Conservation (phyloP, 92 coral and sea anemone genomes). For the Bergia puertoricense region DNA sequence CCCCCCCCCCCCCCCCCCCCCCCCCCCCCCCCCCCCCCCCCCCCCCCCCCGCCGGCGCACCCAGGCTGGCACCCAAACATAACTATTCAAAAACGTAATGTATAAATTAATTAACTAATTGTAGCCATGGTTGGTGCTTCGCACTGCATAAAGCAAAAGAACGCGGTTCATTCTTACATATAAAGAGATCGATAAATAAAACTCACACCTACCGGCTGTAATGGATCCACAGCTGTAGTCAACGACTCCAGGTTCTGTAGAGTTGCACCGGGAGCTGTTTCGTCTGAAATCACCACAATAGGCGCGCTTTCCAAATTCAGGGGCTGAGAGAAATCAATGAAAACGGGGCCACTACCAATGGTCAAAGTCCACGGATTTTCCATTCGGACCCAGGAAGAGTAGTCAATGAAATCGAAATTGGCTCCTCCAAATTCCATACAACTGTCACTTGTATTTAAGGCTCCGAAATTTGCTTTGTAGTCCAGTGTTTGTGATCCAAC, state of each 20-base stretch:
- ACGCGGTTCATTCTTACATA: too few relatives aligned
- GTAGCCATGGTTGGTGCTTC: not conserved
- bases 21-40: too few relatives aligned
- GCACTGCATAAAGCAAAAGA: too few relatives aligned
- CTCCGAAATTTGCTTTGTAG: not conserved
- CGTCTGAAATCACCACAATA: not conserved
- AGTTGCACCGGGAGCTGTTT: not conserved
- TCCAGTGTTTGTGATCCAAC: not conserved
- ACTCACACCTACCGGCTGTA: not conserved
- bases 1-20: too few relatives aligned
- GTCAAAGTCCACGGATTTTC: not conserved
- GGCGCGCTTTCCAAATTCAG: slow-evolving; percentile 29
- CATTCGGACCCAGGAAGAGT: not conserved
- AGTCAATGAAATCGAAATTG: not conserved
- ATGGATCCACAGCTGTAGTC: not conserved
- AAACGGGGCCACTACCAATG: slow-evolving; percentile 17
- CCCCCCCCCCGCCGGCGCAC: too few relatives aligned
- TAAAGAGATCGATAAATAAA: too few relatives aligned
- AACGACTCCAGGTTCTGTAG: not conserved
- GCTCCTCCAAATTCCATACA: not conserved
- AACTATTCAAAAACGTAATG: too few relatives aligned
- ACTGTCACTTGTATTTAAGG: not conserved
- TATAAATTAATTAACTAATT: too few relatives aligned
- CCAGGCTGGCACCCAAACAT: too few relatives aligned
- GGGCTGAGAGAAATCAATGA: slow-evolving; percentile 38